Evolutionary conservation across 2,888 invertebrate genomes (phyloP), one percentile per base, ranked within the genome.

Genomic region (Fragum sueziense): DNA sequence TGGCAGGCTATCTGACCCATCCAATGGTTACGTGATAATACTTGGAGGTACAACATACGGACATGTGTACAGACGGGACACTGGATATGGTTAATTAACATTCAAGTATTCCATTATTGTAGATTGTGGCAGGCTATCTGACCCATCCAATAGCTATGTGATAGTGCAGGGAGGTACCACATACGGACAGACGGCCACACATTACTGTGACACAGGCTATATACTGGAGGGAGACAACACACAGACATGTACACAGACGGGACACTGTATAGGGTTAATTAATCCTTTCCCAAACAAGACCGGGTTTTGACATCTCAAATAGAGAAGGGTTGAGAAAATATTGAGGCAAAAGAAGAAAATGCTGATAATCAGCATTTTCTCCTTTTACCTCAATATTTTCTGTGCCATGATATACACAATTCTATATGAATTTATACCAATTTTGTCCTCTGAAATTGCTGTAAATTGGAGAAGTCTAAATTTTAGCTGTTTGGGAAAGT

Each of bases 171-270:
- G 33, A 29, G 65, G 59, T 22, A 70, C 65, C 9, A 59, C 41
- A 34, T 76, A 37, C 54, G 65, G 70, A 76, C 59, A 47, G 14
- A 54, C 29, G 7, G 76, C 70, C 7, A 52, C 52, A n/a, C 70
- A 61, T 54, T 33, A 34, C 4, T 76, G 76, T 70, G 54, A 76
- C 52, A 33, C 33, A 27, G 76, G 76, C 11, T 70, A 67, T 47
- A 37, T 33, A 9, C 37, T 70, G 9, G 33, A 33, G 17, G 59
- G 61, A 27, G 27, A 51, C n/a, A 22, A 11, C 25, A 2, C 3
- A 27, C 57, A 27, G 25, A 57, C 57, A 22, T 76, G 75, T 29
- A 51, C 17, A 47, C 52, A 59, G 31, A 52, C 33, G 20, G 75
- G 75, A 11, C 41, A n/a, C n/a, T n/a, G n/a, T n/a, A n/a, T n/a